These are phyloP conservation scores for Bradypus variegatus DNA, from an alignment of 2,797 vertebrate species.

Conservation along the genomic window DNA sequence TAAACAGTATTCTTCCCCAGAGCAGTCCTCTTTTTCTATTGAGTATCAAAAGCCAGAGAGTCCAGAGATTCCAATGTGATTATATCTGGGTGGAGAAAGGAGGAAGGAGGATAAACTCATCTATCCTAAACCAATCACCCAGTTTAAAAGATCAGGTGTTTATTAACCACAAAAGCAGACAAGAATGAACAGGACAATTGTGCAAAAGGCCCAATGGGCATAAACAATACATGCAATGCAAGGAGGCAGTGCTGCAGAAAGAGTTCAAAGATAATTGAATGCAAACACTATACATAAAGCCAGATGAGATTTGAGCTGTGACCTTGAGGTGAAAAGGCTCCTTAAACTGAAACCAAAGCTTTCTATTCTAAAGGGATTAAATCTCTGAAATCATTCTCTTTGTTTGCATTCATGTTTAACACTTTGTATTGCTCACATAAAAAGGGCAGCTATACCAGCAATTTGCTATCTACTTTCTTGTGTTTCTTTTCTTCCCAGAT, in stretches of 20 bases:
- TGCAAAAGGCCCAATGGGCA: background rate
- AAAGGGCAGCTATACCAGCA: conserved; percentile 19
- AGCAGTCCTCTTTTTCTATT: background rate
- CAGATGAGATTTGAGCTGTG: conserved; percentile 14
- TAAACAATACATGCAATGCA: conserved; percentile 1
- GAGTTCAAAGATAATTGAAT: conserved; percentile 52
- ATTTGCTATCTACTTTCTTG: conserved; percentile 25
- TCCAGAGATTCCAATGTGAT: background rate
- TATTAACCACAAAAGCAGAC: background rate
- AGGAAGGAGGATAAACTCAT: background rate
- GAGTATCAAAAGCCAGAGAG: background rate
- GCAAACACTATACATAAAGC: conserved; percentile 29
- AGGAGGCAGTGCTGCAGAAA: background rate
- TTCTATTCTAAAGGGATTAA: conserved; percentile 34
- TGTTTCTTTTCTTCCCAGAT: conserved; percentile 48
- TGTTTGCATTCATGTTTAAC: conserved; percentile 48
- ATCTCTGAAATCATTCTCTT: conserved; percentile 51
- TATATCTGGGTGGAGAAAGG: background rate
- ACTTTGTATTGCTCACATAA: conserved; percentile 43
- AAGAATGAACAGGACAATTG: background rate
- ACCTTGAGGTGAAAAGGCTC: conserved; percentile 45
- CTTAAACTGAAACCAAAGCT: conserved; percentile 15
- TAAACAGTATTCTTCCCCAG: background rate
- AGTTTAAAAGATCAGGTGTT: conserved; percentile 3
- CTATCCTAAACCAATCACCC: background rate